Evolutionary conservation across 2,888 invertebrate genomes (phyloP).

Genomic region (Leucophora obtusa): DNA sequence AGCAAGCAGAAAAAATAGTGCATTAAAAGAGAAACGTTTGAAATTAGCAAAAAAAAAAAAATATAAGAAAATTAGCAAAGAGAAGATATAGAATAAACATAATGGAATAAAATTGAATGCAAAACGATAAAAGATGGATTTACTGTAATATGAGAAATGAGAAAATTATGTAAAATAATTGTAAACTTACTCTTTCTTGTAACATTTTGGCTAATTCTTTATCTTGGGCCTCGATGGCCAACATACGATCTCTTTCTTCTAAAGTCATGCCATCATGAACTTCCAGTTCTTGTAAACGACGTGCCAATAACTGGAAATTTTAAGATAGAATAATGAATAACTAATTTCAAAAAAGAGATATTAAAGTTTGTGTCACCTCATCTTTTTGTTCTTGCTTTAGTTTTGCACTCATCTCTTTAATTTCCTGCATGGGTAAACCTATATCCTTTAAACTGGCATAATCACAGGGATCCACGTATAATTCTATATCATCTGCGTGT

Average conservation of each 20-base stretch:
- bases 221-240: conserved; percentile 89
- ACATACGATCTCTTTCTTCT: conserved; percentile 81
- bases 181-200: conserved; percentile 81
- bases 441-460: conserved; percentile 77
- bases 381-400: conserved; percentile 85
- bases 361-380: conserved; percentile 80
- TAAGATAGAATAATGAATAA: conserved; percentile 7
- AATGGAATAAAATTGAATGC: not conserved
- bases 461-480: conserved; percentile 76
- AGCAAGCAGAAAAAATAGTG: conserved; percentile 20
- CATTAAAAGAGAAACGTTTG: not conserved
- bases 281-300: conserved; percentile 87
- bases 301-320: conserved; percentile 83
- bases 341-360: conserved; percentile 38
- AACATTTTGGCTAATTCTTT: conserved; percentile 87
- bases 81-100: not conserved
- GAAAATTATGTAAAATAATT: not conserved
- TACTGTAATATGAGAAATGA: not conserved
- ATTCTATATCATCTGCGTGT: conserved; percentile 75
- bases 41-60: conserved; percentile 9
- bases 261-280: conserved; percentile 81
- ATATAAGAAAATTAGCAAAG: conserved; percentile 3
- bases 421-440: conserved; percentile 80
- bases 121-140: not conserved
- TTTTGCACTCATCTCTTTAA: conserved; percentile 81